Percentiles rank a stretch among this genome's conserved stretches.
phyloP scores from a whole-genome alignment of 2,113 vertebrate species.

The Butastur rufipennis region DNA sequence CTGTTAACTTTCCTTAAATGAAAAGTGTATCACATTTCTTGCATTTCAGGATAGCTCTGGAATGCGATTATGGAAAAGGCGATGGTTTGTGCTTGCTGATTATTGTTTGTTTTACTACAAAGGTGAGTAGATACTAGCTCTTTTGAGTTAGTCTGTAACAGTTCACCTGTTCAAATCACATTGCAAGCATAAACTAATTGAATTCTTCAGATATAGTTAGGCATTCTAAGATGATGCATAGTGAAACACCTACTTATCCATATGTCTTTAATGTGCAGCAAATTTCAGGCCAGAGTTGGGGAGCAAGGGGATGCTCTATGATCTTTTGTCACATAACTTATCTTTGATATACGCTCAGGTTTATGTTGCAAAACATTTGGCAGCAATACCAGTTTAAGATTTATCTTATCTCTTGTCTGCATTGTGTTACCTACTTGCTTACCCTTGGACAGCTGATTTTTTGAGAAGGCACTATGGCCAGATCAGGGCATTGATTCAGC shows the following conservation, averaged over 20 bases:
- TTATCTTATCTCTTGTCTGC: neutral
- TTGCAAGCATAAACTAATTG: neutral
- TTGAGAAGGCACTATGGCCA: neutral
- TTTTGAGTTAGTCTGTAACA: neutral
- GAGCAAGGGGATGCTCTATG: neutral
- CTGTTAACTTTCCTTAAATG: neutral
- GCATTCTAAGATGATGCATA: neutral
- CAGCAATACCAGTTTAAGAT: neutral
- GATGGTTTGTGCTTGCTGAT: conserved; percentile 98
- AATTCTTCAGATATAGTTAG: neutral
- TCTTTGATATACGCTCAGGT: neutral
- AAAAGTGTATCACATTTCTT: neutral
- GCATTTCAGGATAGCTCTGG: conserved; percentile 94
- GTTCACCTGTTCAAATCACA: neutral
- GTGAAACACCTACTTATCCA: neutral
- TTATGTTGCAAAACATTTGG: neutral
- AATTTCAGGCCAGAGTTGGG: neutral
- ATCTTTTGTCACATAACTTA: neutral
- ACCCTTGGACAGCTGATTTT: neutral
- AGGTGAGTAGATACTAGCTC: conserved; percentile 81
- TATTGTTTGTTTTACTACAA: conserved; percentile 99
- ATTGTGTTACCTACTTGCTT: neutral
- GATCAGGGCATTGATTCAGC: neutral
- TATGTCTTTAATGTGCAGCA: neutral
- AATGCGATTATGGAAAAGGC: conserved; percentile 96